Conservation (phyloP, 2,113 vertebrate species). For the Apistogramma diplotaenia region DNA sequence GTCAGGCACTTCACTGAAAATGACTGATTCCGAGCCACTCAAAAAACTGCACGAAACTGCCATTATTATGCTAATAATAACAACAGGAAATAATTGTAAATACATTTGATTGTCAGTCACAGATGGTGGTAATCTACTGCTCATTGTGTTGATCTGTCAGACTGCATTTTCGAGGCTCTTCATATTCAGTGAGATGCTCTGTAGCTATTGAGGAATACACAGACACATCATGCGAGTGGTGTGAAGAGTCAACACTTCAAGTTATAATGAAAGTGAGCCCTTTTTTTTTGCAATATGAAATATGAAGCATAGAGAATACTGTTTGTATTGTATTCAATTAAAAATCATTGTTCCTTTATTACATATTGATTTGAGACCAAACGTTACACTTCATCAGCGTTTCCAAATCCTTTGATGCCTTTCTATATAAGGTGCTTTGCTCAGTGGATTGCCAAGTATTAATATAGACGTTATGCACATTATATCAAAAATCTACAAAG, state of each 20-base stretch:
- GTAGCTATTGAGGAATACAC: neutral
- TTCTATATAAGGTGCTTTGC: neutral
- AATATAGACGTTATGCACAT: neutral
- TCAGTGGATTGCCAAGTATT: neutral
- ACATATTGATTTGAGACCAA: neutral
- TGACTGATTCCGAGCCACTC: neutral
- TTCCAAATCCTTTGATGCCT: neutral
- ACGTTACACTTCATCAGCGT: neutral
- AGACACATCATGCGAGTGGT: neutral
- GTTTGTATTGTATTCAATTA: neutral
- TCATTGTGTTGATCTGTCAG: neutral
- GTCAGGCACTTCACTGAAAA: neutral
- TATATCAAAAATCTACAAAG: neutral
- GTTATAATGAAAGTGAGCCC: neutral
- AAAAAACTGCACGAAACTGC: neutral
- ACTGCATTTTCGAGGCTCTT: neutral
- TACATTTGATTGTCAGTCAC: neutral
- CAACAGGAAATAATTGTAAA: neutral
- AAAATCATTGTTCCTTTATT: neutral
- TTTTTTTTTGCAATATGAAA: neutral
- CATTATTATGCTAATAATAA: neutral
- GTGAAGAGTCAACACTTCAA: neutral
- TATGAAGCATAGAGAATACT: neutral
- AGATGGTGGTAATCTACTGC: neutral
- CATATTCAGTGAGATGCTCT: accelerated